Percentiles rank a stretch among this genome's conserved stretches.
phyloP scores from a whole-genome alignment of 2,113 vertebrate genomes.

The Entosphenus tridentatus region DNA sequence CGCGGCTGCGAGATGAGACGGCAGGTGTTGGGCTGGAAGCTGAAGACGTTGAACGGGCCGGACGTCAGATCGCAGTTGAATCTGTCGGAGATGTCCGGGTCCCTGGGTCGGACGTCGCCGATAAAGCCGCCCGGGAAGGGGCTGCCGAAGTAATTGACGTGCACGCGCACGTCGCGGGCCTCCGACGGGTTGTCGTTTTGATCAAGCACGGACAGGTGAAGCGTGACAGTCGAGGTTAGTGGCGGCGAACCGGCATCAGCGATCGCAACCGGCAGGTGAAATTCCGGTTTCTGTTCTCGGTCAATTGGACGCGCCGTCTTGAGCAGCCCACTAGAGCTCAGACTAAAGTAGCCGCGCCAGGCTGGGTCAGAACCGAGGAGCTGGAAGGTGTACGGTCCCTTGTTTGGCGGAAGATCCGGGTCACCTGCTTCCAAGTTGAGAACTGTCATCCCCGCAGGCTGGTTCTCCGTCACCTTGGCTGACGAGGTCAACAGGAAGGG shows the following conservation, averaged over 20 bases:
- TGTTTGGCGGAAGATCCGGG: constrained; percentile 70
- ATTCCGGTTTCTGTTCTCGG: constrained; percentile 66
- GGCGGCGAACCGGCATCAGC: constrained; percentile 71
- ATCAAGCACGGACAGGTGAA: constrained; percentile 56
- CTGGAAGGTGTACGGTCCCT: constrained; percentile 65
- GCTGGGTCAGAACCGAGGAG: constrained; percentile 49
- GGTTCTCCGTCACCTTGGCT: constrained; percentile 80
- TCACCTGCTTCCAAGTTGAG: constrained; percentile 47
- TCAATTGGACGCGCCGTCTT: constrained; percentile 70
- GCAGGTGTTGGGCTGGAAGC: constrained; percentile 45
- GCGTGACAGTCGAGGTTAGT: constrained; percentile 84
- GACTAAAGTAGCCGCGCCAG: constrained; percentile 49
- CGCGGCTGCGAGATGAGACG: constrained; percentile 50
- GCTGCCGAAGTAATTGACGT: constrained; percentile 68
- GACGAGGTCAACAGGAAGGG: constrained; percentile 38
- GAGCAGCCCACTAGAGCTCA: constrained; percentile 46
- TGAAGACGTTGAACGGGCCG: constrained; percentile 52
- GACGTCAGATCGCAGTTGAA: constrained; percentile 71
- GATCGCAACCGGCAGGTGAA: constrained; percentile 58
- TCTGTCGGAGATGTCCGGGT: constrained; percentile 60
- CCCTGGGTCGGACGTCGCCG: constrained; percentile 59
- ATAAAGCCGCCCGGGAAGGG: constrained; percentile 65
- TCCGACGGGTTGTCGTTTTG: constrained; percentile 89
- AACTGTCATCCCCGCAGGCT: constrained; percentile 45
- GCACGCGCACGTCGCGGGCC: constrained; percentile 58